A percentile compares a stretch with the other conserved stretches of the same genome.
phyloP scores from a whole-genome alignment of 2,888 invertebrate genomes.

The Lysandra bellargus region DNA sequence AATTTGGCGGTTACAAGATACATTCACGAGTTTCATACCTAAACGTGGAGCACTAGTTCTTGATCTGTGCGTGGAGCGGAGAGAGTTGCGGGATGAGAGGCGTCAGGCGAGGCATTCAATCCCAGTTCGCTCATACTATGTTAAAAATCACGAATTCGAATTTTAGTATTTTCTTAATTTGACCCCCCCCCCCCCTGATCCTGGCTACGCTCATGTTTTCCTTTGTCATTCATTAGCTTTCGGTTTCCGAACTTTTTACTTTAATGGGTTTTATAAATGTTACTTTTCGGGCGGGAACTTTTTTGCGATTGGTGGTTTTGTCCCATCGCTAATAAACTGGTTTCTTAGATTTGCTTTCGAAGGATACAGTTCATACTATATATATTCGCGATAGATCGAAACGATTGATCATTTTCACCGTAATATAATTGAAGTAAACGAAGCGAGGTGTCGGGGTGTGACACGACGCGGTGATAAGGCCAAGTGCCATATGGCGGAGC shows the following conservation, averaged over 20 bases:
- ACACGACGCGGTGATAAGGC: conserved; percentile 38
- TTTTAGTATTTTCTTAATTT: no score
- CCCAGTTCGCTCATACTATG: no score
- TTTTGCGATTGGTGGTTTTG: not conserved
- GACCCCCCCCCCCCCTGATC: no score
- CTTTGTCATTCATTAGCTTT: no score
- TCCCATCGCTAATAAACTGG: not conserved
- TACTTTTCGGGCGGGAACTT: not conserved
- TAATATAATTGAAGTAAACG: conserved; percentile 10
- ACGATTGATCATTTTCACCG: not conserved
- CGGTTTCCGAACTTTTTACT: not conserved
- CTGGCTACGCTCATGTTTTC: no score
- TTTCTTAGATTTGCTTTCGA: not conserved
- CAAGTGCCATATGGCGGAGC: conserved; percentile 43
- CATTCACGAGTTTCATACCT: not conserved
- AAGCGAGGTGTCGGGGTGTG: not conserved
- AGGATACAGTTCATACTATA: not conserved
- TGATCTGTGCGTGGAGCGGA: no score
- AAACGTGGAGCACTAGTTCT: no score
- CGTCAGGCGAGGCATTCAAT: no score
- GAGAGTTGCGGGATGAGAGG: no score
- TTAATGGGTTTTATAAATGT: not conserved
- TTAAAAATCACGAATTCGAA: no score
- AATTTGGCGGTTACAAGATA: not conserved
- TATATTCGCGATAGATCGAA: not conserved